phyloP scores from a whole-genome alignment of 2,888 invertebrate genomes.

The Bombylius discolor region DNA sequence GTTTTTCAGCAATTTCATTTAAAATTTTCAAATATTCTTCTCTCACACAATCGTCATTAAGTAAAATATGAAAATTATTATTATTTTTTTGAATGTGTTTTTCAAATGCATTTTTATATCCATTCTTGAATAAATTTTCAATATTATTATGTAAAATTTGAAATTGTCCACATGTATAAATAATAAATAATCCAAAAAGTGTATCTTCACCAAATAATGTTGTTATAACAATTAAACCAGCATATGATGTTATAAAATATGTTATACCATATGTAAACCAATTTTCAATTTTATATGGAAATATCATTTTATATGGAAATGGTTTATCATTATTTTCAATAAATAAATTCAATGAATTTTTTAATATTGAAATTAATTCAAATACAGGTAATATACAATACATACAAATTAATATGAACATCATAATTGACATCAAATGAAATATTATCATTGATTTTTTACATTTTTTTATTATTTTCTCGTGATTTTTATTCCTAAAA shows the following conservation, averaged over 20 bases:
- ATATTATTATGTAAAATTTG: constrained; percentile 27
- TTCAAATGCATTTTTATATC: constrained; percentile 12
- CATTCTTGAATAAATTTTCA: constrained; percentile 18
- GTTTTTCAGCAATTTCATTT: constrained; percentile 23
- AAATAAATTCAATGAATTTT: not conserved
- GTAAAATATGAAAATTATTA: too few species aligned
- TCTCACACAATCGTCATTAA: not conserved
- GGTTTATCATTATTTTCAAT: too few species aligned
- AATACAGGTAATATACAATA: constrained; percentile 30
- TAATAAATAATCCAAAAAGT: constrained; percentile 32
- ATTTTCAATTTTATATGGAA: constrained; percentile 32
- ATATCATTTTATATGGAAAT: constrained; percentile 23
- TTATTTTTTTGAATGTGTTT: not conserved
- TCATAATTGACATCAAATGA: constrained; percentile 26
- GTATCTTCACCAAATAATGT: constrained; percentile 34
- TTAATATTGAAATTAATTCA: constrained; percentile 19
- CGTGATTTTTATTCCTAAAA: constrained; percentile 3
- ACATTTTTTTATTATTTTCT: constrained; percentile 23
- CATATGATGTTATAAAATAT: constrained; percentile 30
- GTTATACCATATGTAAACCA: constrained; percentile 27
- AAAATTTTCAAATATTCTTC: constrained; percentile 17
- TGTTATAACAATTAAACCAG: constrained; percentile 32
- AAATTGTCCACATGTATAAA: constrained; percentile 32
- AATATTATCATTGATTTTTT: constrained; percentile 25
- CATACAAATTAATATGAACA: constrained; percentile 29